A percentile compares a stretch with the other conserved stretches of the same genome.
Evolutionary conservation across 1,140 invertebrate genomes (phyloP).

Genomic region (Pentalonia nigronervosa): DNA sequence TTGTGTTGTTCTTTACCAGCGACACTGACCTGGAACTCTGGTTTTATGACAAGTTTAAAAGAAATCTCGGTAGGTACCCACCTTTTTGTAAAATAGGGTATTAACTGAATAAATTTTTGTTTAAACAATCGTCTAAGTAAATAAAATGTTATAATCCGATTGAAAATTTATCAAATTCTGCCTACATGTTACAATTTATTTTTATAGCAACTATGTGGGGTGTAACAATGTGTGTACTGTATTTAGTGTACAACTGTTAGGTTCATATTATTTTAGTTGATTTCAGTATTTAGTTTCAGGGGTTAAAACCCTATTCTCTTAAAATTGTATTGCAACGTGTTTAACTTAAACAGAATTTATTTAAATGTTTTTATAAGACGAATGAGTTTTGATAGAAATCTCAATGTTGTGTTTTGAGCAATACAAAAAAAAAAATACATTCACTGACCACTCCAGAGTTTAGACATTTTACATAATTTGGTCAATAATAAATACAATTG

Average conservation of each 20-base stretch:
- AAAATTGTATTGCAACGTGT: neutral
- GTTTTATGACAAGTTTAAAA: conserved; percentile 59
- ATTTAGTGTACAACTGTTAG: too few species aligned
- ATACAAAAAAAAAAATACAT: neutral
- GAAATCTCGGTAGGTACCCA: conserved; percentile 59
- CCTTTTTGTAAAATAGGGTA: too few species aligned
- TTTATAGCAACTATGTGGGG: too few species aligned
- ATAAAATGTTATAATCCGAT: too few species aligned
- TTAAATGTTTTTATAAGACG: neutral
- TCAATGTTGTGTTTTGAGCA: neutral
- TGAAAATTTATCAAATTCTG: too few species aligned
- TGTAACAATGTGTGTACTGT: too few species aligned
- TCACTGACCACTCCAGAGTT: neutral
- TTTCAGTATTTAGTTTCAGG: neutral
- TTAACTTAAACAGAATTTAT: neutral
- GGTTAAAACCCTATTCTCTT: neutral
- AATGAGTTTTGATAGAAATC: neutral
- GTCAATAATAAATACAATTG: neutral
- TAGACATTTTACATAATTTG: neutral
- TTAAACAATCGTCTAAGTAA: neutral
- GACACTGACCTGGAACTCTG: conserved; percentile 60
- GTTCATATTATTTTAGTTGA: neutral
- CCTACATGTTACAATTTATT: too few species aligned
- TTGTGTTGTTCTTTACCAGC: conserved; percentile 58
- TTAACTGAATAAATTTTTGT: neutral